A percentile compares a stretch with the other conserved stretches of the same genome.
Conservation (phyloP, 2,888 invertebrate genomes). For the Fragum fragum region DNA sequence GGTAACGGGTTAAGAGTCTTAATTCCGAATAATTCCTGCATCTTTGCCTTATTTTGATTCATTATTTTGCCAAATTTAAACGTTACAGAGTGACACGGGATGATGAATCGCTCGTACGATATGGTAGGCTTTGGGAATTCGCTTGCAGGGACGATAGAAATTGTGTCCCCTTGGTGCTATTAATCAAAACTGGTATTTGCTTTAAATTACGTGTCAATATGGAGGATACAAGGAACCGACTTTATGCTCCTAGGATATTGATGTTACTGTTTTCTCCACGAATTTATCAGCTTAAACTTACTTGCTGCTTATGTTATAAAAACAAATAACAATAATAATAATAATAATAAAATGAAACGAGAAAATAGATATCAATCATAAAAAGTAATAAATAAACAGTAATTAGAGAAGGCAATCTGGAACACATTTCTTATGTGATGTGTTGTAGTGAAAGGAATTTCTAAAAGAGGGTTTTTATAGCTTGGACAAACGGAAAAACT, state of each 20-base stretch:
- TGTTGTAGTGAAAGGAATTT: no score
- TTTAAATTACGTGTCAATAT: slow-evolving; percentile 72
- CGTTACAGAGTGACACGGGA: slow-evolving; percentile 61
- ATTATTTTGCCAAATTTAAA: slow-evolving; percentile 71
- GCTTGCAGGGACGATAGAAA: slow-evolving; percentile 59
- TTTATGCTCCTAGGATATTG: slow-evolving; percentile 11
- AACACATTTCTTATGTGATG: no score
- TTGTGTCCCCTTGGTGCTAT: slow-evolving; percentile 64
- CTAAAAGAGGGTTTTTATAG: no score
- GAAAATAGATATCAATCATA: no score
- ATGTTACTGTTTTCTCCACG: not conserved
- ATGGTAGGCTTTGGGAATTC: slow-evolving; percentile 51
- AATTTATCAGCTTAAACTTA: not conserved
- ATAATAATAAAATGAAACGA: no score
- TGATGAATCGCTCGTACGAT: slow-evolving; percentile 56
- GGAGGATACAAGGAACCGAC: slow-evolving; percentile 18
- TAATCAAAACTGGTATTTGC: slow-evolving; percentile 70
- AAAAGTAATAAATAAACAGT: no score
- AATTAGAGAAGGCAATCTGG: no score
- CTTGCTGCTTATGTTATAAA: not conserved
- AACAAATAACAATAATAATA: no score
- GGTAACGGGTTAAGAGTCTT: slow-evolving; percentile 24
- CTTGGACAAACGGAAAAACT: no score
- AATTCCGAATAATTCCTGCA: slow-evolving; percentile 47
- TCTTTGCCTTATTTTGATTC: slow-evolving; percentile 59